phyloP scores from a whole-genome alignment of 2,113 vertebrate species.

The Ursus arctos region DNA sequence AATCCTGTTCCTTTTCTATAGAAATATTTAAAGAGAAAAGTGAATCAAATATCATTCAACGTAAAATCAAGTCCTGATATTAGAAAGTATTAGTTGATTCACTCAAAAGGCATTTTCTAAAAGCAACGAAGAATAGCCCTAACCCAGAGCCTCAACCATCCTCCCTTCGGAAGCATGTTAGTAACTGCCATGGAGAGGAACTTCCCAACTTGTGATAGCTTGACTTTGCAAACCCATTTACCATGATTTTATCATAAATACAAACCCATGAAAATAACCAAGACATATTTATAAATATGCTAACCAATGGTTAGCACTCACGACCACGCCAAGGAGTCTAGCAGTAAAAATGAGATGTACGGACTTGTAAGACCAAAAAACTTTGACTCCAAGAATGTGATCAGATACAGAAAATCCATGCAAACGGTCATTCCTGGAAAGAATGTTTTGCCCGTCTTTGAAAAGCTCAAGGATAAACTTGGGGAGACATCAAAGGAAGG shows the following conservation, averaged over 20 bases:
- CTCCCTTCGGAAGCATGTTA: not conserved
- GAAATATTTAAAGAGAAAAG: constrained; percentile 23
- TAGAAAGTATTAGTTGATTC: not conserved
- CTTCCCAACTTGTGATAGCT: not conserved
- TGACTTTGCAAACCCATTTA: not conserved
- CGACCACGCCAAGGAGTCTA: not conserved
- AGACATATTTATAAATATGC: not conserved
- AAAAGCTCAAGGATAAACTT: constrained; percentile 40
- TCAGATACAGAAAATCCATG: constrained; percentile 37
- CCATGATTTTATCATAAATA: not conserved
- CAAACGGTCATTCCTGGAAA: constrained; percentile 37
- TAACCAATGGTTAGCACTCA: not conserved
- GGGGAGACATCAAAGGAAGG: not conserved
- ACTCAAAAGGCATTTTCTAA: not conserved
- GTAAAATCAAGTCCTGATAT: not conserved
- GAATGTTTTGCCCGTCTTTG: constrained; percentile 44
- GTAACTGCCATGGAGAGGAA: not conserved
- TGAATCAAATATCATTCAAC: not conserved
- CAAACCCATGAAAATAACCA: constrained; percentile 11
- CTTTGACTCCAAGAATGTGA: not conserved
- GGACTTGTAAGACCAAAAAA: not conserved
- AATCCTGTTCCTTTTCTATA: not conserved
- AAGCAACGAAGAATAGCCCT: not conserved
- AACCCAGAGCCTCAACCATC: not conserved
- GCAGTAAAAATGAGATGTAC: not conserved